Evolutionary conservation across 2,888 invertebrate genomes (phyloP).

Genomic region (Himalopsyche tibetana): DNA sequence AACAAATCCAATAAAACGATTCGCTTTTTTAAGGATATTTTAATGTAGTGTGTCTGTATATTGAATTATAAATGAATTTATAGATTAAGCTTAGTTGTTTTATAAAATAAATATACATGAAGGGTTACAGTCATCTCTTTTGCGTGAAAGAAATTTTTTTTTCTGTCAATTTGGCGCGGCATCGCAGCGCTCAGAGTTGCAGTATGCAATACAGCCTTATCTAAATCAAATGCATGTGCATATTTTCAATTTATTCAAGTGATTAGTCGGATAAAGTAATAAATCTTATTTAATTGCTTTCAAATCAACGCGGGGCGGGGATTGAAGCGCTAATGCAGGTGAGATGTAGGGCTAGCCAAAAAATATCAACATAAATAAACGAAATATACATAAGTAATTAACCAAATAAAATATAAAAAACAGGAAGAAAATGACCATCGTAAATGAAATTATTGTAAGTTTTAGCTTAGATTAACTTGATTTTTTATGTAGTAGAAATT

Average conservation of each 20-base stretch:
- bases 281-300: conserved; percentile 41
- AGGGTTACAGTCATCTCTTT: conserved; percentile 4
- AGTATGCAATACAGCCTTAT: neutral
- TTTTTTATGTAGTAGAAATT: too few species aligned
- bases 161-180: neutral
- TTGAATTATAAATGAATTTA: too few species aligned
- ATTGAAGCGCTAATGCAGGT: conserved; percentile 26
- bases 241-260: conserved; percentile 37
- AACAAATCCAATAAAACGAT: too few species aligned
- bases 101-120: too few species aligned
- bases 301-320: conserved; percentile 26
- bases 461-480: too few species aligned
- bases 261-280: conserved; percentile 39
- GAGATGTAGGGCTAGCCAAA: neutral
- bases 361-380: neutral
- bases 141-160: neutral
- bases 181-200: neutral
- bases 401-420: too few species aligned
- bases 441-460: too few species aligned
- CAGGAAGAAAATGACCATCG: too few species aligned
- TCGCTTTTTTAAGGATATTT: too few species aligned
- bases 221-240: conserved; percentile 25
- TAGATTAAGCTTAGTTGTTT: neutral
- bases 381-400: too few species aligned
- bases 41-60: too few species aligned